Evolutionary conservation across 2,113 vertebrate species (phyloP).

Genomic region (Dicaeum eximium): DNA sequence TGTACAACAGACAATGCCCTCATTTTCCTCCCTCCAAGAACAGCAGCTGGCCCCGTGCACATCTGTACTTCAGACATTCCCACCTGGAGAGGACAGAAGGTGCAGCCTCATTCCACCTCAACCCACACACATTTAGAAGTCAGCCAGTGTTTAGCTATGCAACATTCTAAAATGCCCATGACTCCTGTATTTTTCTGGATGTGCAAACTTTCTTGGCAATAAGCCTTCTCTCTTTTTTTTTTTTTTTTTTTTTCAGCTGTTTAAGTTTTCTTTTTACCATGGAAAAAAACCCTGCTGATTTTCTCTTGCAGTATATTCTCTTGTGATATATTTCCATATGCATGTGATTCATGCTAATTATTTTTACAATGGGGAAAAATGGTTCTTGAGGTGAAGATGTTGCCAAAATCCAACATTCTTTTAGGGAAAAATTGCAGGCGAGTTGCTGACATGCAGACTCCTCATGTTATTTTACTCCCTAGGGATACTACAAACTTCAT

Average conservation of each 20-base stretch:
- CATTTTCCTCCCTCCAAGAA: not conserved
- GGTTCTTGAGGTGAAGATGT: not conserved
- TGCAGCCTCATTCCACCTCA: not conserved
- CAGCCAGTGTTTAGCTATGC: not conserved
- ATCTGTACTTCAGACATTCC: not conserved
- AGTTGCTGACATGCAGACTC: not conserved
- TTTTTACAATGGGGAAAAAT: not conserved
- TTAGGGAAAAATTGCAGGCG: not conserved
- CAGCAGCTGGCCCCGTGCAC: not conserved
- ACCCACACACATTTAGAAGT: not conserved
- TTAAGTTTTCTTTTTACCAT: not conserved
- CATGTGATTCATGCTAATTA: not conserved
- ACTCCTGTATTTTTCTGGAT: not conserved
- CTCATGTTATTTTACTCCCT: not conserved
- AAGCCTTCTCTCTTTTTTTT: accelerated
- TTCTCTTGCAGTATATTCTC: not conserved
- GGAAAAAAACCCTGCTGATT: not conserved
- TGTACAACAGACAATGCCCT: not conserved
- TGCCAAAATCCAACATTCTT: not conserved
- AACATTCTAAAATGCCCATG: not conserved
- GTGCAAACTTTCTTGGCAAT: not conserved
- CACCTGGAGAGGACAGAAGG: accelerated
- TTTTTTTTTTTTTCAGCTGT: not conserved
- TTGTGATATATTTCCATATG: not conserved
- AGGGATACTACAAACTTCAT: not conserved